Conservation (phyloP, 2,113 vertebrate genomes). For the Apodemus speciosus region DNA sequence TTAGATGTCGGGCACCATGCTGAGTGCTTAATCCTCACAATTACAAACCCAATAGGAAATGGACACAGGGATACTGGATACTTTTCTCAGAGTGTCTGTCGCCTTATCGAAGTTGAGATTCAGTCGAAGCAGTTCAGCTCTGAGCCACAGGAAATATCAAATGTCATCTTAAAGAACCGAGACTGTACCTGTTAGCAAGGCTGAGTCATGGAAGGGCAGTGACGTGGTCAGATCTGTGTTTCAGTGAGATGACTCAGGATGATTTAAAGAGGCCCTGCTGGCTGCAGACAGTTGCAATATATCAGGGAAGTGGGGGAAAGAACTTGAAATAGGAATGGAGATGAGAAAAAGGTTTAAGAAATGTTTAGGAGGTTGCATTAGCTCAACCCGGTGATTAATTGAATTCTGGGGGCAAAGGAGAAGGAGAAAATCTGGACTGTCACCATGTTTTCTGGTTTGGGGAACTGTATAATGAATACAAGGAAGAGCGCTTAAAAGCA, state of each 20-base stretch:
- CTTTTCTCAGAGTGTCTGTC: background rate
- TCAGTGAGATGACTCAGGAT: slow-evolving; percentile 59
- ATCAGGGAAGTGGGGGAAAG: slow-evolving; percentile 55
- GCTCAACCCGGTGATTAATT: slow-evolving; percentile 46
- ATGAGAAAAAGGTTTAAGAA: slow-evolving; percentile 43
- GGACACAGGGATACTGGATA: background rate
- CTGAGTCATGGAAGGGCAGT: slow-evolving; percentile 56
- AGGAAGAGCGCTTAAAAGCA: slow-evolving; percentile 22
- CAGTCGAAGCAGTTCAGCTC: background rate
- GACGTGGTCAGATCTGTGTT: slow-evolving; percentile 56
- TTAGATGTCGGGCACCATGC: background rate
- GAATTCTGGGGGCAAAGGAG: slow-evolving; percentile 52
- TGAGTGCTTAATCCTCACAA: slow-evolving; percentile 30
- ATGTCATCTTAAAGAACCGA: slow-evolving; percentile 28
- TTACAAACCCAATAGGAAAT: slow-evolving; percentile 23
- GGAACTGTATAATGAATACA: slow-evolving; percentile 25
- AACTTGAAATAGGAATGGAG: slow-evolving; percentile 26
- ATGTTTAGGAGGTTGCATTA: slow-evolving; percentile 56
- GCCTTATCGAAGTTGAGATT: background rate
- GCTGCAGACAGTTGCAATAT: slow-evolving; percentile 26
- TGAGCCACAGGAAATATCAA: slow-evolving; percentile 42
- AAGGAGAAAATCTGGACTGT: slow-evolving; percentile 45
- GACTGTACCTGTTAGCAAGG: slow-evolving; percentile 47
- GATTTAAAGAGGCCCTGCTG: slow-evolving; percentile 46
- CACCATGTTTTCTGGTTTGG: slow-evolving; percentile 44